These are phyloP conservation scores for Enteromius treurensis DNA, from an alignment of 2,797 vertebrate species.

Conservation along the genomic window DNA sequence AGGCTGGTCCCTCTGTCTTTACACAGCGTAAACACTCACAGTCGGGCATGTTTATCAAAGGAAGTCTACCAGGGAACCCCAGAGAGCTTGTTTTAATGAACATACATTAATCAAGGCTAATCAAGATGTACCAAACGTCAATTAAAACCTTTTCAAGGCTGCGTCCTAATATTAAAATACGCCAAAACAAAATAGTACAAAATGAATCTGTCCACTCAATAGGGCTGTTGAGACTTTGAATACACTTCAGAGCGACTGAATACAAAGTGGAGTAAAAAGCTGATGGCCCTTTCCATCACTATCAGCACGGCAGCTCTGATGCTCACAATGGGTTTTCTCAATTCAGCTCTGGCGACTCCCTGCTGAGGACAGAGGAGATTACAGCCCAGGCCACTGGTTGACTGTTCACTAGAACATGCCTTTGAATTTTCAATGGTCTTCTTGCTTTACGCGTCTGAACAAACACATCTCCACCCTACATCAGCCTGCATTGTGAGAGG, in stretches of 20 bases:
- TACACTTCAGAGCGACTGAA: conserved; percentile 3
- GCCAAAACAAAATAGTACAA: background rate
- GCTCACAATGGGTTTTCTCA: conserved; percentile 49
- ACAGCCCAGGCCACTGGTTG: conserved; percentile 47
- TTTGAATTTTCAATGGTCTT: conserved; percentile 51
- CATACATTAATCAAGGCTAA: conserved; percentile 5
- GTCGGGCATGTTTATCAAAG: conserved; percentile 31
- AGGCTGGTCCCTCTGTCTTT: background rate
- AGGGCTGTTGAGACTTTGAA: conserved; percentile 1
- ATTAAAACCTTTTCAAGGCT: conserved; percentile 1
- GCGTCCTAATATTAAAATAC: background rate
- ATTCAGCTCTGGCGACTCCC: conserved; percentile 52
- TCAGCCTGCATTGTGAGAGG: conserved; percentile 53
- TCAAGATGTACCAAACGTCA: background rate
- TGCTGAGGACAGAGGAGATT: conserved; percentile 55
- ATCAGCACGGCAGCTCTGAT: conserved; percentile 35
- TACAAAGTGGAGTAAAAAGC: conserved; percentile 31
- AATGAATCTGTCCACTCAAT: background rate
- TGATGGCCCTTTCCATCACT: conserved; percentile 36
- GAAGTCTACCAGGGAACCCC: conserved; percentile 15
- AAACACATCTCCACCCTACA: conserved; percentile 57
- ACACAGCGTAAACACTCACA: conserved; percentile 18
- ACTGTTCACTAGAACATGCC: conserved; percentile 45
- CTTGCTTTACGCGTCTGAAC: conserved; percentile 57
- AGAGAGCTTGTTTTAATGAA: background rate